Base-by-base conservation (phyloP, 2,888 invertebrate species). In the Hydrotaea cyrtoneurina region DNA sequence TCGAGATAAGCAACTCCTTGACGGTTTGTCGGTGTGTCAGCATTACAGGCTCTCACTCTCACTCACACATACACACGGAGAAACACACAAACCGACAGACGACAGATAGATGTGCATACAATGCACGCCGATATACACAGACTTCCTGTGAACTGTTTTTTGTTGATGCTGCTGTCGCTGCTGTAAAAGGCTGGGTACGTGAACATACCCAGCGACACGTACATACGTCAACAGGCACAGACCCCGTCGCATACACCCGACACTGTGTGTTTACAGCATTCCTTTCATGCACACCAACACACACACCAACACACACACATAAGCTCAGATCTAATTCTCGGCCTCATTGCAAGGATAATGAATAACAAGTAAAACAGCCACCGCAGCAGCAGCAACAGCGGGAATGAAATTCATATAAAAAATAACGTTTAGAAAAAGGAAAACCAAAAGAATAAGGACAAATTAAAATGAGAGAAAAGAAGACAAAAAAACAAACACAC, bases 291-390 rank as follows among this genome's bases (percentile, higher is more conserved):
- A 15, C 59, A 26, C 15, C 13, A 26, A 59, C 55, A 53, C 2
- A n/a, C 53, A 3, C 53, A 46, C 46, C 5, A 8, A 46, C n/a
- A 17, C 26, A 26, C 26, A 26, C 13, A 26, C 59, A 26, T 23
- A 81, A 71, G 72, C 23, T 53, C 50, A 78, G 71, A 71, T 73
- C 50, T 78, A 53, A 71, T 64, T 78, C 75, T 69, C 80, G 83
- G 57, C 74, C 83, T 83, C 80, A 80, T 80, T 83, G 77, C 77
- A 55, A 78, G 80, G 74, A 80, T 80, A 80, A 83, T 83, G 83
- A 79, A 64, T 57, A 82, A 73, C 50, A 83, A 77, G 59, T 59
- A 59, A 23, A 59, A 59, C 26, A 59, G 26, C 59, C 4, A 26
- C 17, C 1, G 19, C 11, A 59, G 23, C 74, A 57, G 46, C 23